Evolutionary conservation across 2,113 vertebrate species (phyloP), one percentile per base, ranked within the genome.

Genomic region (Galeopterus variegatus): DNA sequence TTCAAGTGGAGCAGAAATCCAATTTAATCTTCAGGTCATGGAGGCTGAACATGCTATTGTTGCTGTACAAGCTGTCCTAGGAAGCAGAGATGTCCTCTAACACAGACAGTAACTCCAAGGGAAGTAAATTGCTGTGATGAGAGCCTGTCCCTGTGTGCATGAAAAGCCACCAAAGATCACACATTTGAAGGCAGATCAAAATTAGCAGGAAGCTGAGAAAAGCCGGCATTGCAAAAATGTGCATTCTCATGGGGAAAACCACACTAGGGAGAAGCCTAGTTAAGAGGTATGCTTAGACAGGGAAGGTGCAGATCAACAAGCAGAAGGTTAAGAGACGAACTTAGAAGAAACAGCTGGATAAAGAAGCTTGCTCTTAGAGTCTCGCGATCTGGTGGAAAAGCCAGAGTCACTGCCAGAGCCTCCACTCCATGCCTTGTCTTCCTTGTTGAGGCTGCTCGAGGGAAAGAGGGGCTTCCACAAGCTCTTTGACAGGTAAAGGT

Each of bases 281-380:
- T 7, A n/a, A 12, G 24, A 13, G 6, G 6, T 15, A 4, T 31
- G 1, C 23, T 41, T 48, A 41, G 24, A n/a, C 2, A 5, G 3
- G 5, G 5, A 60, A 31, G 28, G 45, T 3, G 12, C 23, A 50
- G 23, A 48, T 24, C 6, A 28, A 14, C 15, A 15, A 75, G 48
- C 58, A 56, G 19, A 65, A 11, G 14, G 23, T 62, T 31, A 52
- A 62, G 64, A 33, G 24, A 31, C 67, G 26, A 36, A 17, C 12
- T 33, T 28, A 18, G 12, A 54, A 45, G 18, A 18, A 31, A 4
- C 36, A 11, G 24, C 14, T 33, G 8, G 70, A 33, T 12, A 8
- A 10, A 54, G 8, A 21, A 1, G 5, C 7, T n/a, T 48, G 70
- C 58, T 31, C 17, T 18, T 15, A n/a, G 18, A 23, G 21, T 23